Percentiles rank a stretch among this genome's conserved stretches.
Conservation (phyloP, 2,888 invertebrate genomes). For the Eumerus sabulonum region DNA sequence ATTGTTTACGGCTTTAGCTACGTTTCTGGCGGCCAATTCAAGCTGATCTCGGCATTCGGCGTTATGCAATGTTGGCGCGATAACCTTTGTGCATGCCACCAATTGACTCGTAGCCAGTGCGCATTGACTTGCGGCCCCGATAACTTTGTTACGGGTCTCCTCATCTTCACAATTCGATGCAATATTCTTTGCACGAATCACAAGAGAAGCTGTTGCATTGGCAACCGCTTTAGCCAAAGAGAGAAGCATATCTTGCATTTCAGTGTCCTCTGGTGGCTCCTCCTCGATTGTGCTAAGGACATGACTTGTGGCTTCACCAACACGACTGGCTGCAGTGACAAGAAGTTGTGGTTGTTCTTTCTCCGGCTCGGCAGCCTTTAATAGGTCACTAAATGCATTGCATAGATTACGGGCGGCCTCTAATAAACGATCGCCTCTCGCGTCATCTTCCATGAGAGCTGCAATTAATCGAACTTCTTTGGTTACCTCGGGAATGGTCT, state of each 20-base stretch:
- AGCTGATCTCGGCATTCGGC: slow-evolving; percentile 94
- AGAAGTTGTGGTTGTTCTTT: slow-evolving; percentile 96
- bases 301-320: slow-evolving; percentile 97
- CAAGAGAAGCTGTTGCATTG: slow-evolving; percentile 97
- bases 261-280: slow-evolving; percentile 90
- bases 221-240: slow-evolving; percentile 98
- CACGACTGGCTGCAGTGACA: slow-evolving; percentile 95
- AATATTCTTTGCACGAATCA: slow-evolving; percentile 97
- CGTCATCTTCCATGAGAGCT: slow-evolving; percentile 93
- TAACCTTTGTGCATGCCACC: slow-evolving; percentile 97
- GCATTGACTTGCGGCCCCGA: slow-evolving; percentile 97
- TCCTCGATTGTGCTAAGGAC: slow-evolving; percentile 96
- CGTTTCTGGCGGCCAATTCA: slow-evolving; percentile 94
- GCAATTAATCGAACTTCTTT: slow-evolving; percentile 90
- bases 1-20: slow-evolving; percentile 93
- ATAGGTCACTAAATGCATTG: slow-evolving; percentile 94
- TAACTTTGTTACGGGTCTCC: slow-evolving; percentile 82
- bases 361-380: slow-evolving; percentile 97
- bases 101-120: slow-evolving; percentile 98
- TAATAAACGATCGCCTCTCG: slow-evolving; percentile 90
- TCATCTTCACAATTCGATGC: slow-evolving; percentile 91
- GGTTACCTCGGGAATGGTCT: slow-evolving; percentile 97
- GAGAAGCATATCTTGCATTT: slow-evolving; percentile 93
- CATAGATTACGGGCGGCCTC: slow-evolving; percentile 96
- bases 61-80: slow-evolving; percentile 90